Evolutionary conservation across 2,797 vertebrate genomes (phyloP).

Genomic region (Lutjanus argentimaculatus): DNA sequence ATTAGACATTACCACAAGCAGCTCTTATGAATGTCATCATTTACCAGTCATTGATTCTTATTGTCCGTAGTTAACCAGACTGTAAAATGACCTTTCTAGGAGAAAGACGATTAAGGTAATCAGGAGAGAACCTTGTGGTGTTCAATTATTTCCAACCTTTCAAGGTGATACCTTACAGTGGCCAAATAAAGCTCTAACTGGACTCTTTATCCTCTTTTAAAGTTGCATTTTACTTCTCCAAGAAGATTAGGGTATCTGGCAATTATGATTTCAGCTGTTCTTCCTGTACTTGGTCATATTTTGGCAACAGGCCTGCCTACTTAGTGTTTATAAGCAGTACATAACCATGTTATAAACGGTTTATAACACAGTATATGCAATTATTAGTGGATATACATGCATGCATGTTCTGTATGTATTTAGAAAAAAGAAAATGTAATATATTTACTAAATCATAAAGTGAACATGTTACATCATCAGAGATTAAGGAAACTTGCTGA

Average conservation of each 20-base stretch:
- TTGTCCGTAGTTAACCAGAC: slow-evolving; percentile 73
- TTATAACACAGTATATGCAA: not conserved
- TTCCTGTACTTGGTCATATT: not conserved
- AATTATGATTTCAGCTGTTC: slow-evolving; percentile 1
- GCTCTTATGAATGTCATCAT: slow-evolving; percentile 67
- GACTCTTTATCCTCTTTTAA: slow-evolving; percentile 27
- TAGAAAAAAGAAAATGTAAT: no score
- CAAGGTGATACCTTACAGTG: slow-evolving; percentile 57
- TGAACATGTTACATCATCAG: no score
- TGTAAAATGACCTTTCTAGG: slow-evolving; percentile 72
- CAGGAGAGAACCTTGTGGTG: slow-evolving; percentile 53
- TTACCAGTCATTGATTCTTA: slow-evolving; percentile 75
- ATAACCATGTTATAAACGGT: not conserved
- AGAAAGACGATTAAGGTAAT: slow-evolving; percentile 70
- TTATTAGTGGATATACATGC: not conserved
- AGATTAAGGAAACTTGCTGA: no score
- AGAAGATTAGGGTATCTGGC: slow-evolving; percentile 21
- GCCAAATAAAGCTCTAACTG: slow-evolving; percentile 48
- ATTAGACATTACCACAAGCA: slow-evolving; percentile 69
- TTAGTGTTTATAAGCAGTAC: not conserved
- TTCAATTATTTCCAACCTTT: slow-evolving; percentile 64
- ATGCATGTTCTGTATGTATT: not conserved
- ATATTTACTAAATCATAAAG: no score
- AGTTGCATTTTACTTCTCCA: slow-evolving; percentile 27
- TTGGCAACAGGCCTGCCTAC: not conserved